Evolutionary conservation across 2,888 invertebrate species (phyloP).

Genomic region (Cremastinae sp.): DNA sequence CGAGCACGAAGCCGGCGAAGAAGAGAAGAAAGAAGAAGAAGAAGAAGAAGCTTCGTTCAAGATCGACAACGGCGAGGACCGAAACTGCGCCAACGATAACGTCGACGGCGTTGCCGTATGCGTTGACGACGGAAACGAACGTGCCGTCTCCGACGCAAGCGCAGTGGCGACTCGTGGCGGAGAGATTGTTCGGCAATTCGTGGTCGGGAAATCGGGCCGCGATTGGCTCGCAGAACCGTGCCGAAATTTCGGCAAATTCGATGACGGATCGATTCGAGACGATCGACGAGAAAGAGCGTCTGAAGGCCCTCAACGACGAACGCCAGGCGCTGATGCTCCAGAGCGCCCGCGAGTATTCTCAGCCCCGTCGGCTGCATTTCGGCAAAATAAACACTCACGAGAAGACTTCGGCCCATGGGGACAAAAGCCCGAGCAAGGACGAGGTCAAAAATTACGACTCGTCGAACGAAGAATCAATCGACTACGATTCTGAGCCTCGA

Average conservation of each 20-base stretch:
- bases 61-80: conserved; percentile 38
- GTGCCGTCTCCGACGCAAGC: conserved; percentile 65
- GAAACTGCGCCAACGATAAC: too few relatives aligned
- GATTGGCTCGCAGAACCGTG: too few relatives aligned
- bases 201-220: too few relatives aligned
- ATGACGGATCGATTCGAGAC: conserved; percentile 51
- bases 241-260: conserved; percentile 40
- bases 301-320: conserved; percentile 65
- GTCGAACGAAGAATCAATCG: conserved; percentile 53
- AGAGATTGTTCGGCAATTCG: conserved; percentile 66
- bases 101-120: conserved; percentile 46
- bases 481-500: conserved; percentile 65
- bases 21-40: conserved; percentile 71
- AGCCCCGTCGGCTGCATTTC: conserved; percentile 68
- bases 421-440: conserved; percentile 53
- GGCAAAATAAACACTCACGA: conserved; percentile 70
- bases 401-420: conserved; percentile 64
- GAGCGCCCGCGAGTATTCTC: conserved; percentile 64
- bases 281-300: conserved; percentile 66
- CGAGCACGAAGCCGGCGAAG: conserved; percentile 68
- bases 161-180: conserved; percentile 72
- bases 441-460: conserved; percentile 58
- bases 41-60: conserved; percentile 63
- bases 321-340: conserved; percentile 66
- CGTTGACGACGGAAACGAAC: conserved; percentile 64